phyloP scores from a whole-genome alignment of 1,140 invertebrate species.

The Papilio machaon region DNA sequence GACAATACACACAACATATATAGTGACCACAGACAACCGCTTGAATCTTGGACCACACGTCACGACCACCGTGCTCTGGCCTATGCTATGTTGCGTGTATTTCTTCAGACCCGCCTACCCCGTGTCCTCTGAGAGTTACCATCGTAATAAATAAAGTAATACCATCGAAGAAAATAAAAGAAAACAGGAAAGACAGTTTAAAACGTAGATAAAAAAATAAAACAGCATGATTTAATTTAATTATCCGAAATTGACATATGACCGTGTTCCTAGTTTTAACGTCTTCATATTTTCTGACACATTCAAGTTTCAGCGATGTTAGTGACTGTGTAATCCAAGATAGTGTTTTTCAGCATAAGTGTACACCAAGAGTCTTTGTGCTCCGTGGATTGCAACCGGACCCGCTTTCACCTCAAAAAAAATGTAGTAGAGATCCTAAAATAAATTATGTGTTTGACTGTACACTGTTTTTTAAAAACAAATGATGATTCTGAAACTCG shows the following conservation, averaged over 20 bases:
- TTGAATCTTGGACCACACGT: conserved; percentile 80
- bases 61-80: conserved; percentile 74
- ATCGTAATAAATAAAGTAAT: conserved; percentile 27
- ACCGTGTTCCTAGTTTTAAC: background rate
- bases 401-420: conserved; percentile 58
- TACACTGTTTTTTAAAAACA: conserved; percentile 1
- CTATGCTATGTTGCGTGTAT: conserved; percentile 79
- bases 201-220: conserved; percentile 59
- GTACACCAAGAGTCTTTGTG: conserved; percentile 83
- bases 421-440: conserved; percentile 15
- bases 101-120: conserved; percentile 72
- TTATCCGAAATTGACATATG: background rate
- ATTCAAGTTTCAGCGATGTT: conserved; percentile 60
- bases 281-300: background rate
- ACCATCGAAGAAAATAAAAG: conserved; percentile 58
- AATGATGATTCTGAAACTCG: conserved; percentile 47
- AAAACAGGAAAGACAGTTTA: conserved; percentile 74
- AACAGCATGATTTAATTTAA: conserved; percentile 36
- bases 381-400: conserved; percentile 81
- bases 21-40: conserved; percentile 82
- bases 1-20: conserved; percentile 83
- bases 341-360: conserved; percentile 80
- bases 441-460: conserved; percentile 13
- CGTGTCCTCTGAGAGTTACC: conserved; percentile 49
- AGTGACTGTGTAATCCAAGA: conserved; percentile 82